Base-by-base conservation (phyloP, 2,113 vertebrate genomes). In the Ancistrus triradiatus region DNA sequence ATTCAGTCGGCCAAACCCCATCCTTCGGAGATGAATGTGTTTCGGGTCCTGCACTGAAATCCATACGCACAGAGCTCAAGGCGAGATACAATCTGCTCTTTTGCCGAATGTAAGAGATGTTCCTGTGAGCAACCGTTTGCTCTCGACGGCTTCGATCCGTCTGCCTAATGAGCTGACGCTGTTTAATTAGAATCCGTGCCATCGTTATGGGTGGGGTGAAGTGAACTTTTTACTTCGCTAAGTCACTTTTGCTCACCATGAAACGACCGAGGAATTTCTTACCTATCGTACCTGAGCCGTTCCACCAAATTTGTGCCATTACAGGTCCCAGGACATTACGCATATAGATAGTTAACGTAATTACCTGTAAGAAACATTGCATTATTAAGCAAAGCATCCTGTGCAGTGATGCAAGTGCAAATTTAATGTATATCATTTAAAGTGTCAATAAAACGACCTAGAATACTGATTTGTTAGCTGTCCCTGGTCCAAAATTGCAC, bases 11-110 rank as follows among this genome's bases (percentile, higher is more conserved):
- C 57, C 46, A 59, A 59, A 44, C 51, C 17, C 42, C 18, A 53
- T 62, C 59, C 19, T 50, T 49, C 46, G 27, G 59, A 67, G 44
- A 67, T 42, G 35, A 49, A 59, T 50, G 56, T 15, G 1, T 48
- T 27, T 43, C 43, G 33, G 44, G 53, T 18, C 24, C 17, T 3
- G 28, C 15, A 6, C 38, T 28, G 53, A 49, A 58, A 66, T 66
- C 64, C 22, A 66, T 58, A 66, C 43, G 11, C 44, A 22, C 37
- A 0, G n/a, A 31, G 44, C 64, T 58, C 35, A 38, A 22, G 22
- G 53, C 28, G 4, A 53, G 50, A 46, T 65, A 46, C 18, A 11
- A 63, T 49, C 49, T 63, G 59, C 46, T 49, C 46, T 6, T 37
- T 38, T 14, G 28, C 8, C 49, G 46, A 62, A 62, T 55, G 40